Evolutionary conservation across 2,888 invertebrate species (phyloP).

Genomic region (Bruchidius siliquastri): DNA sequence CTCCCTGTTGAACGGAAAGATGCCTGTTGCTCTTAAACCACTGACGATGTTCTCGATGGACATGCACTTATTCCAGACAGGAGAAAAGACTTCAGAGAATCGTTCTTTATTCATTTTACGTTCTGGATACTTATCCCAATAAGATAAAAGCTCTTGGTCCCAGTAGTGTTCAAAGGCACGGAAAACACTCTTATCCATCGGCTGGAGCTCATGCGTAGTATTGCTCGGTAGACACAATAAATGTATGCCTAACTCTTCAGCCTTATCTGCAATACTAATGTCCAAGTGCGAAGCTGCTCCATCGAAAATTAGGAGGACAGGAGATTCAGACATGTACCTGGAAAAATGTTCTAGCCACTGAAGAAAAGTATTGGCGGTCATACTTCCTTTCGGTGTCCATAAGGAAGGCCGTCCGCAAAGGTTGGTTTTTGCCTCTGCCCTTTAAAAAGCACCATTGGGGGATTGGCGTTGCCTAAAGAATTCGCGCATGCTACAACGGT

Average conservation of each 20-base stretch:
- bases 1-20: conserved; percentile 29
- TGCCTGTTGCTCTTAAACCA: conserved; percentile 28
- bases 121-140: conserved; percentile 20
- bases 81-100: conserved; percentile 22
- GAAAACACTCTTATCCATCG: conserved; percentile 36
- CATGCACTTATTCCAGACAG: conserved; percentile 29
- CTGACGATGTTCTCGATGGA: conserved; percentile 27
- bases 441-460: conserved; percentile 33
- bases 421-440: conserved; percentile 25
- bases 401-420: conserved; percentile 25
- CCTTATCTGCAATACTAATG: conserved; percentile 30
- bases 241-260: conserved; percentile 26
- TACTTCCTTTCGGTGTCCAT: conserved; percentile 15
- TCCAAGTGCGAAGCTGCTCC: conserved; percentile 25
- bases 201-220: conserved; percentile 39
- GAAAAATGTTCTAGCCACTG: conserved; percentile 4
- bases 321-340: background rate
- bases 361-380: conserved; percentile 3
- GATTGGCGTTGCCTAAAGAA: conserved; percentile 31
- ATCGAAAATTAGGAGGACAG: conserved; percentile 8
- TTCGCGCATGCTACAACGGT: conserved; percentile 26
- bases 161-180: conserved; percentile 33
- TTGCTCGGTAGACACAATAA: conserved; percentile 36
- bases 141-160: conserved; percentile 35
- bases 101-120: conserved; percentile 11